Percentiles rank a stretch among this genome's conserved stretches.
Evolutionary conservation across 2,888 invertebrate species (phyloP).

Genomic region (Nomada goodeniana): DNA sequence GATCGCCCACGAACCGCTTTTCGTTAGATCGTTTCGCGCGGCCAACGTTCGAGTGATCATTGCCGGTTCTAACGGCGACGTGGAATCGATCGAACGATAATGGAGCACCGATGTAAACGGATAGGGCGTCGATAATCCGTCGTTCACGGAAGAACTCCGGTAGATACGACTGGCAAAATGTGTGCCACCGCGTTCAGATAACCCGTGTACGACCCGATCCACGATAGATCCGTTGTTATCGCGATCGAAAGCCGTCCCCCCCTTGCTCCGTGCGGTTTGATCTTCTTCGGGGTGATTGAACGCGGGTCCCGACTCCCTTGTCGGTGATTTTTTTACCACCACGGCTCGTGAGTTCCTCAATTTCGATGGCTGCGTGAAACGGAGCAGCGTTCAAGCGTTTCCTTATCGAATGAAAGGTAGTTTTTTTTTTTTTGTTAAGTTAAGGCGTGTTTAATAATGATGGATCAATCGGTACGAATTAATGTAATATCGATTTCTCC

Average conservation of each 20-base stretch:
- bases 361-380: not conserved
- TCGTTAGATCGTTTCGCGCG: conserved; percentile 6
- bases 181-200: conserved; percentile 59
- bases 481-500: no score
- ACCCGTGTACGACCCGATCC: conserved; percentile 47
- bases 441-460: no score
- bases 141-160: conserved; percentile 68
- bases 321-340: not conserved
- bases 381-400: no score
- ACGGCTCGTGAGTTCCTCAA: not conserved
- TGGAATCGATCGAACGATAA: conserved; percentile 60
- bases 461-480: no score
- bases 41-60: conserved; percentile 47
- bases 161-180: conserved; percentile 62
- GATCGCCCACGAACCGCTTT: conserved; percentile 18
- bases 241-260: conserved; percentile 25
- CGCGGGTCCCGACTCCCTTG: not conserved
- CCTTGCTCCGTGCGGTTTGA: conserved; percentile 2
- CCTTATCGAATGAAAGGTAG: no score
- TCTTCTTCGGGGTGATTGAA: conserved; percentile 1
- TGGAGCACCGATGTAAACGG: conserved; percentile 73
- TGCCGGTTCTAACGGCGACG: conserved; percentile 51
- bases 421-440: no score
- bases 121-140: conserved; percentile 72
- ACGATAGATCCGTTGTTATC: conserved; percentile 54